Evolutionary conservation across 2,888 invertebrate species (phyloP), one percentile per base, ranked within the genome.

Genomic region (Camptogramma bilineatum): DNA sequence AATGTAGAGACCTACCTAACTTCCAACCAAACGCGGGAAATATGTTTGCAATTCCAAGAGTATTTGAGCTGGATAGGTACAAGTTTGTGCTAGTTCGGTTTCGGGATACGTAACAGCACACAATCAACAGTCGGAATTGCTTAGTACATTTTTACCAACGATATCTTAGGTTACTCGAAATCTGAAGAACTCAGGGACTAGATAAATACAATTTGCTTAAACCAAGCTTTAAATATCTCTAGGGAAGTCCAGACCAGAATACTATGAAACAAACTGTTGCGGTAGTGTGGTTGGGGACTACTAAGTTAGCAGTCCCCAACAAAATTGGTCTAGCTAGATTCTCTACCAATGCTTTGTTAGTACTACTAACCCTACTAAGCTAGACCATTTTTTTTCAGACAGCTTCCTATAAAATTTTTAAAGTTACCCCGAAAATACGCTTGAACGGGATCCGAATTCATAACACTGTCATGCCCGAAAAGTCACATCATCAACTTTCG

Each of bases 171-270:
- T 34, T 10, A 34, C 9, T 34, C 10, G 9, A 34, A 34, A 34
- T 34, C 34, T 34, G 10, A 34, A 34, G 10, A 39, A 13, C 13
- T 13, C 34, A 13, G 13, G 4, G 34, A 13, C 24, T 8, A 44
- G 7, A 21, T 16, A 53, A 53, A 44, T 24, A 17, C 9, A 53
- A 34, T 21, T 16, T 53, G 18, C 5, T 44, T 19, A 39, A 34
- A 52, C 52, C 19, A 13, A 53, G 53, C 19, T 53, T 24, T 24
- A 44, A 4, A 24, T 16, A 44, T 44, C 44, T 44, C 52, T 53
- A 9, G 52, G 13, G 18, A 21, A n/a, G 42, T 44, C 44, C 8
- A 44, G 44, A 39, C n/a, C 19, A 9, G 7, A n/a, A 21, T n/a
- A 9, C 18, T 18, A 9, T 24, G 24, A n/a, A 46, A 47, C 21